Base-by-base conservation (phyloP, 2,797 vertebrate species). In the Telmatherina bonti region DNA sequence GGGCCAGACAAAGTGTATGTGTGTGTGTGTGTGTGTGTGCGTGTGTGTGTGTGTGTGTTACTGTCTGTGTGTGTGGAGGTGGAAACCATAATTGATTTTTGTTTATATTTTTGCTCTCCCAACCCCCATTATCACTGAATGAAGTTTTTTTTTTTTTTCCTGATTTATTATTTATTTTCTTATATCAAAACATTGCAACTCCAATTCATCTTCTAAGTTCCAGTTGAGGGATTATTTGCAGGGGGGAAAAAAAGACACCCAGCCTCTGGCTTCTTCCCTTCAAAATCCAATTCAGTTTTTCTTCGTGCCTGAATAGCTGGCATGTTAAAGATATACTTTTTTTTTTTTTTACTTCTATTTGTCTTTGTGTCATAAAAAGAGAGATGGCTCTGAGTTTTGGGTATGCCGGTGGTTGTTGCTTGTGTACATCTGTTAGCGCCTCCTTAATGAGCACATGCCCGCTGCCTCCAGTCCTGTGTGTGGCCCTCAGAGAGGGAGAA, bases 351-450 rank as follows among this genome's bases (percentile, higher is more conserved):
- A 58, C 70, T 26, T 36, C 2, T 77, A 70, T 76, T 60, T 74
- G 24, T 76, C 51, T 85, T 49, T 79, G 72, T 76, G 71, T 78
- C 77, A 51, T 69, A 9, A 60, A 57, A 62, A 82, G 78, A 80
- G 85, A 78, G 66, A 67, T 56, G 36, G 71, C 81, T 73, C 41
- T 16, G 86, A 79, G 5, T 88, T 82, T 61, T 76, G 66, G 78
- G 85, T 80, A 76, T 43, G 88, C 86, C 84, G 86, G 79, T 89
- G 86, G 87, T 91, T 71, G 74, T 67, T 83, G 85, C 86, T 87
- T 85, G 84, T 92, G 89, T 91, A 85, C 89, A 83, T 93, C 89
- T 92, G 90, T 92, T 92, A 91, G 90, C 90, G 77, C 90, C 88
- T 92, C 81, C 89, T 90, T 92, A 92, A 91, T 91, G 91, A 91